These are phyloP conservation scores for Gymnoscopelus braueri DNA, from an alignment of 2,797 vertebrate species.

Conservation along the genomic window DNA sequence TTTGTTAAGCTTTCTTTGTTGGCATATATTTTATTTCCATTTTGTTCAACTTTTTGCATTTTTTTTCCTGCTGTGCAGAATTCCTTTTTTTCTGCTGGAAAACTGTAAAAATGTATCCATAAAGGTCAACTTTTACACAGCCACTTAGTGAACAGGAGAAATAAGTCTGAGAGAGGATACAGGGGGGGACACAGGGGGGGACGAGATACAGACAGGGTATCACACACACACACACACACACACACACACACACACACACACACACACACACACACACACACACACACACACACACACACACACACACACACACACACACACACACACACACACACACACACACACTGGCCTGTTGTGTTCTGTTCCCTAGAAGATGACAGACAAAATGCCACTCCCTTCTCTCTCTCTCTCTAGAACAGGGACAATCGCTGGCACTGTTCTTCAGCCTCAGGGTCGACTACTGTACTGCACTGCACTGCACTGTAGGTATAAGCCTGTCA, in stretches of 20 bases:
- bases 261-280: conserved; percentile 2
- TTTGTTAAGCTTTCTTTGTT: too few species aligned
- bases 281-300: not conserved
- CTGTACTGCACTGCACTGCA: not conserved
- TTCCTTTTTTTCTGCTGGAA: too few species aligned
- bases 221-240: not conserved
- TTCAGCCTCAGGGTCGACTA: too few species aligned
- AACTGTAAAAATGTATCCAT: too few species aligned
- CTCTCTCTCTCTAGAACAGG: not conserved
- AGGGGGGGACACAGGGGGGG: too few species aligned
- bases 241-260: conserved; percentile 1
- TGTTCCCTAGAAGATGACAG: conserved; percentile 36
- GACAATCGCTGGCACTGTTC: conserved; percentile 4
- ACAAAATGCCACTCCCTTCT: conserved; percentile 1
- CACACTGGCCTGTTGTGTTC: conserved; percentile 15
- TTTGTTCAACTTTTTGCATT: too few species aligned
- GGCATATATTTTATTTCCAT: too few species aligned
- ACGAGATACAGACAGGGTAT: too few species aligned
- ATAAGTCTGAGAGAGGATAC: not conserved
- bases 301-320: conserved; percentile 8
- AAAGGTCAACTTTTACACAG: too few species aligned
- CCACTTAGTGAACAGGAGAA: too few species aligned
- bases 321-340: not conserved
- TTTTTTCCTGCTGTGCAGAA: too few species aligned
- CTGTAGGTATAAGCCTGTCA: not conserved